Evolutionary conservation across 2,797 vertebrate species (phyloP), one percentile per base, ranked within the genome.

Genomic region (Catamblyrhynchus diadema): DNA sequence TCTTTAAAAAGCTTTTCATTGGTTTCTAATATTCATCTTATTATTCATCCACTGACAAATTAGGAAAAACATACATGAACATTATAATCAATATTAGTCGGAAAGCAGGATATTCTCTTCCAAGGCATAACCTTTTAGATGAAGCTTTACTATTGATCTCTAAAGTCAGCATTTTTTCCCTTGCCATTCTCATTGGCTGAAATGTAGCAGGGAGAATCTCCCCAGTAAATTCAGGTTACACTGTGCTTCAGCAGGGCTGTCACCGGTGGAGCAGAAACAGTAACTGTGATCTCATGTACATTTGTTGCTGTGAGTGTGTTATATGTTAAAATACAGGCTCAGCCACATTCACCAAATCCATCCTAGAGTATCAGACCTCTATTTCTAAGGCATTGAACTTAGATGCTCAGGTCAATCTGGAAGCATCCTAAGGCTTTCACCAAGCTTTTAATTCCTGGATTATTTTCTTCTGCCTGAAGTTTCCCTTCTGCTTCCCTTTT

Each of bases 401-500:
- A 37, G 62, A 61, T 32, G 84, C 62, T 83, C 71, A 62, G 81
- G 50, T 90, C 86, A 97, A 86, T 65, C 94, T 95, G 90, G 83
- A 94, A 93, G 75, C 65, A 87, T 94, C 80, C 87, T 93, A 56
- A 74, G 75, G 90, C 74, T 96, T 96, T 96, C 86, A 79, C 53
- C 82, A 66, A 67, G 85, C 67, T 87, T 95, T 96, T 97, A 95
- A 88, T 75, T 90, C 94, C 78, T 88, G 67, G 83, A 96, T 96
- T 96, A 92, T 93, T 88, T 94, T 91, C 80, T 94, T 67, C 59
- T 73, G 86, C 84, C 94, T 96, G 69, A 95, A 97, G 86, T 94
- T 96, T 86, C 91, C 94, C 73, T 95, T 96, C 93, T 88, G 93
- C 66, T 91, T 88, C 91, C 51, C 87, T 97, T 97, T 97, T 95